Percentiles rank a stretch among this genome's conserved stretches.
Evolutionary conservation across 1,140 invertebrate genomes (phyloP).

Genomic region (Sminthurinus signatus): DNA sequence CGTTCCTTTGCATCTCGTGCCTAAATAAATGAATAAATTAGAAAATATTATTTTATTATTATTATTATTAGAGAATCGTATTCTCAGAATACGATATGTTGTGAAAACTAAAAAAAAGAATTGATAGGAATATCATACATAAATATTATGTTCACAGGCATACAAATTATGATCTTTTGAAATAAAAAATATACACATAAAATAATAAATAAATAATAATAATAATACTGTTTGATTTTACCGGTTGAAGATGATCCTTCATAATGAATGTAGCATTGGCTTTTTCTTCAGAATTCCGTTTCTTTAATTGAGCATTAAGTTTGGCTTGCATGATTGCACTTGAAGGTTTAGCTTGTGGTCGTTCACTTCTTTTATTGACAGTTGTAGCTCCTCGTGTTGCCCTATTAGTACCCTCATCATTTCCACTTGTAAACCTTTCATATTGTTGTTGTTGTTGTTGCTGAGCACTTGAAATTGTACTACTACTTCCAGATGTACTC

Average conservation of each 20-base stretch:
- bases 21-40: conserved; percentile 46
- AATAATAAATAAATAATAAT: too few species aligned
- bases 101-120: not conserved
- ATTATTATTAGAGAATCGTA: not conserved
- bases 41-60: too few species aligned
- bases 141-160: too few species aligned
- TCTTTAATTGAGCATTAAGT: conserved; percentile 24
- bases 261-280: conserved; percentile 20
- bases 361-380: conserved; percentile 17
- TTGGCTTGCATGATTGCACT: conserved; percentile 32
- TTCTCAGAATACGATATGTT: too few species aligned
- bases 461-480: too few species aligned
- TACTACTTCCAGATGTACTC: too few species aligned
- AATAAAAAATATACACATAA: too few species aligned
- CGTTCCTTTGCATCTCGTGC: conserved; percentile 57
- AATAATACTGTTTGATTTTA: too few species aligned
- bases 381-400: conserved; percentile 11
- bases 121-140: too few species aligned
- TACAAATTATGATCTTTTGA: too few species aligned
- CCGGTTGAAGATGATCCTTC: conserved; percentile 36
- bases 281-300: not conserved
- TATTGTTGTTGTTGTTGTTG: too few species aligned
- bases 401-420: not conserved
- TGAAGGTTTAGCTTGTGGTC: conserved; percentile 20
- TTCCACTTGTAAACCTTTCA: not conserved